Conservation (phyloP, 2,888 invertebrate genomes). For the Polydrusus pterygomalis region DNA sequence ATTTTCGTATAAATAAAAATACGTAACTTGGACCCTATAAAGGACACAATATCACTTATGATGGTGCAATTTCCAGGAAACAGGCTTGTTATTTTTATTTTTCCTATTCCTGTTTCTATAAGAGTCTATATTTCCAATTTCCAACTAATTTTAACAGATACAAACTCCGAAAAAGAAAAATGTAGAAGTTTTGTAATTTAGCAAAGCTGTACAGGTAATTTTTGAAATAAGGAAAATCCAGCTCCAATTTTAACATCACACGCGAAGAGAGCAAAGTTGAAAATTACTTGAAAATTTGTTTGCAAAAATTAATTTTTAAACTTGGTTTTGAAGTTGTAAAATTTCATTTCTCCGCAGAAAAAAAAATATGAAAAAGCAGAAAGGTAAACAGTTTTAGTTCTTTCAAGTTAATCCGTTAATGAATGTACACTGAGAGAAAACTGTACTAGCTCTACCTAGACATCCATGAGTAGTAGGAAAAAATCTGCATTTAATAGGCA, state of each 20-base stretch:
- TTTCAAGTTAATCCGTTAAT: too few relatives aligned
- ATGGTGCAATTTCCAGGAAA: conserved; percentile 29
- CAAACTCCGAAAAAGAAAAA: conserved; percentile 30
- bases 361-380: neutral
- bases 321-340: neutral
- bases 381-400: too few relatives aligned
- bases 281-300: conserved; percentile 32
- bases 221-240: conserved; percentile 19
- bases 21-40: conserved; percentile 19
- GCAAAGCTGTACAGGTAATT: conserved; percentile 41
- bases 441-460: too few relatives aligned
- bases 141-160: conserved; percentile 40
- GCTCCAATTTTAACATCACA: conserved; percentile 17
- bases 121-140: conserved; percentile 39
- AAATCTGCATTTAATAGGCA: too few relatives aligned
- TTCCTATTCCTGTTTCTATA: conserved; percentile 12
- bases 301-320: conserved; percentile 31
- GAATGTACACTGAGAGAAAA: too few relatives aligned
- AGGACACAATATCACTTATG: conserved; percentile 36
- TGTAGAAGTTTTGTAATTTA: conserved; percentile 44
- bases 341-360: neutral
- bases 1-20: neutral
- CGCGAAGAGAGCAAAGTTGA: conserved; percentile 17
- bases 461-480: too few relatives aligned
- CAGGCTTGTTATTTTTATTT: conserved; percentile 25